Evolutionary conservation across 2,113 vertebrate species (phyloP).

Genomic region (Raja brachyura): DNA sequence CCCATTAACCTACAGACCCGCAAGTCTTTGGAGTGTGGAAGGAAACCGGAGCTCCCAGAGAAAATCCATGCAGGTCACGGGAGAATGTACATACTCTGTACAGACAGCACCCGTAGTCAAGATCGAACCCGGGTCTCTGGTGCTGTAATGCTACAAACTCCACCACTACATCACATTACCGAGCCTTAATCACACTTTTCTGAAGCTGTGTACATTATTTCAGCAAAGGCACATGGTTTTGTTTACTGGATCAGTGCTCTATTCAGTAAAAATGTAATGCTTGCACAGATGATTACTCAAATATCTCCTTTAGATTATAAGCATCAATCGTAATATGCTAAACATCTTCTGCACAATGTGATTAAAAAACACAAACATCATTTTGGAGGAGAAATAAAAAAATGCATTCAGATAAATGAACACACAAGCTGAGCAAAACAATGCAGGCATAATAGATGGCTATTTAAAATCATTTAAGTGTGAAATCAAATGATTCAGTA

Average conservation of each 20-base stretch:
- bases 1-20: too few relatives aligned
- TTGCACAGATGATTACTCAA: not conserved
- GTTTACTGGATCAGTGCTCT: not conserved
- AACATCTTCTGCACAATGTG: not conserved
- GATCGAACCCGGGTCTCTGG: too few relatives aligned
- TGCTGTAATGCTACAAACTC: too few relatives aligned
- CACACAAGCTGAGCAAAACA: not conserved
- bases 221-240: not conserved
- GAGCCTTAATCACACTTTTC: conserved; percentile 14
- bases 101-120: too few relatives aligned
- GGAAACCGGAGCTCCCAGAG: too few relatives aligned
- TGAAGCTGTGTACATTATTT: not conserved
- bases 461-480: conserved; percentile 9
- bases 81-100: too few relatives aligned
- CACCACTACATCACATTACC: too few relatives aligned
- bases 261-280: not conserved
- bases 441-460: not conserved
- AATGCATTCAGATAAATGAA: conserved; percentile 1
- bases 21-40: too few relatives aligned
- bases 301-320: not conserved
- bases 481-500: not conserved
- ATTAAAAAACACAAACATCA: not conserved
- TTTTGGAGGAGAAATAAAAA: not conserved
- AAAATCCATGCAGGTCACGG: too few relatives aligned
- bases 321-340: not conserved